Evolutionary conservation across 2,888 invertebrate species (phyloP), one percentile per base, ranked within the genome.

Genomic region (Rhagium mordax): DNA sequence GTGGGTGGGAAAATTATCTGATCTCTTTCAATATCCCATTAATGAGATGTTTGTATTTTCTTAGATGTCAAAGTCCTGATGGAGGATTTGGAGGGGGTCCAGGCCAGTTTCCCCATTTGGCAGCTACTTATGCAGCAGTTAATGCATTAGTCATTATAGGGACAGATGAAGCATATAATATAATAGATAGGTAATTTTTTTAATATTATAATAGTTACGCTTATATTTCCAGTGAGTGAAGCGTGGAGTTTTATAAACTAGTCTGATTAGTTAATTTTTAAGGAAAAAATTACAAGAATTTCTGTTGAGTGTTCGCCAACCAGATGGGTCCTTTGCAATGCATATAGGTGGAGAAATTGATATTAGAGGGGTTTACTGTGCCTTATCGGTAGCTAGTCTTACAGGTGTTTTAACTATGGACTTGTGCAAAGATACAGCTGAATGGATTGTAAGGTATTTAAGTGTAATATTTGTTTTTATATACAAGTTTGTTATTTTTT

Each of bases 81-180:
- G 98, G 98, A 48, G 98, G 98, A 0, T 98, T 97, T 90, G 94
- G 94, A 71, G 99, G 99, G 68, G 99, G 99, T 0, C 99, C 98
- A 0, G 93, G 94, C 0, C 99, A 99, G 87, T 89, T 92, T 82
- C 91, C 98, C 18, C 99, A 99, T 89, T 90, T 99, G 72, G 99
- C 99, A 0, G 94, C 99, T 3, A 99, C 99, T 0, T 99, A 98
- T 89, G 99, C 98, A 59, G 98, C 99, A 74, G 93, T 99, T 0
- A 97, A 96, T 90, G 94, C 97, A 24, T 89, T 99, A 5, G 95
- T 96, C 84, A 96, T 95, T 71, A 93, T 99, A 80, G 96, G 96
- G 65, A 90, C 90, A 18, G 84, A 87, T 78, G 94, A 95, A 87
- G 97, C 98, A 1, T 96, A 95, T 84, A 89, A 93, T 78, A 92